A percentile compares a stretch with the other conserved stretches of the same genome.
Evolutionary conservation across 2,888 invertebrate species (phyloP).

Genomic region (Acleris holmiana): DNA sequence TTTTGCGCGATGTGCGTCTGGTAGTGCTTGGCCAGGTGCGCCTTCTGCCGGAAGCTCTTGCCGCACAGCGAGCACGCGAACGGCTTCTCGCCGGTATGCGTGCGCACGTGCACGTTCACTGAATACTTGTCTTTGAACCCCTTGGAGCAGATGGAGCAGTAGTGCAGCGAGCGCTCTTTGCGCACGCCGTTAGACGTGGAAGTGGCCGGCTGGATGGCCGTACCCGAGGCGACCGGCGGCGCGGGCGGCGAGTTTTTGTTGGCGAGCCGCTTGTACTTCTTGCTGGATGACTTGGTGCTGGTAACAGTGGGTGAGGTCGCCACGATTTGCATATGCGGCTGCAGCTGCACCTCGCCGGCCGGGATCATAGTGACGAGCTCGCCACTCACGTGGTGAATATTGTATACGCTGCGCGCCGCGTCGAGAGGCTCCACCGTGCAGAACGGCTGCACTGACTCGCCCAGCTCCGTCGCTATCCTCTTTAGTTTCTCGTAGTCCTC

Average conservation of each 20-base stretch:
- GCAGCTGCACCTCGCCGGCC: slow-evolving; percentile 72
- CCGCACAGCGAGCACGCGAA: slow-evolving; percentile 97
- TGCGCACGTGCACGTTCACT: slow-evolving; percentile 98
- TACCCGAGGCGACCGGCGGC: slow-evolving; percentile 66
- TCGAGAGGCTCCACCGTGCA: slow-evolving; percentile 85
- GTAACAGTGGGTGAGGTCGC: slow-evolving; percentile 85
- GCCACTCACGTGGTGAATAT: slow-evolving; percentile 79
- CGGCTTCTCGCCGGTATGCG: slow-evolving; percentile 99
- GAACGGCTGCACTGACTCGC: slow-evolving; percentile 89
- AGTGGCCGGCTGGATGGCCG: slow-evolving; percentile 79
- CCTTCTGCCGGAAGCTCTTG: slow-evolving; percentile 96
- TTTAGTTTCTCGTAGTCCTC: slow-evolving; percentile 94
- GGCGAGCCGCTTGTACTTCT: slow-evolving; percentile 89
- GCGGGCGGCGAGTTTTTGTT: slow-evolving; percentile 78
- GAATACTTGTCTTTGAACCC: slow-evolving; percentile 98
- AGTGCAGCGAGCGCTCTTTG: slow-evolving; percentile 94
- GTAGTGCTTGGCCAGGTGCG: slow-evolving; percentile 96
- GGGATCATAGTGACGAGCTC: slow-evolving; percentile 80
- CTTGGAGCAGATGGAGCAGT: slow-evolving; percentile 96
- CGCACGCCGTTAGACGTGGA: slow-evolving; percentile 89
- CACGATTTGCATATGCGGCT: slow-evolving; percentile 82
- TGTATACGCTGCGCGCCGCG: slow-evolving; percentile 81
- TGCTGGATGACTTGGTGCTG: slow-evolving; percentile 86
- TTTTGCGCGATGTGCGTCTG: slow-evolving; percentile 96
- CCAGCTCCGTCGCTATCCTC: slow-evolving; percentile 92